Base-by-base conservation (phyloP, 2,888 invertebrate species). In the Cataglyphis altisquamis region DNA sequence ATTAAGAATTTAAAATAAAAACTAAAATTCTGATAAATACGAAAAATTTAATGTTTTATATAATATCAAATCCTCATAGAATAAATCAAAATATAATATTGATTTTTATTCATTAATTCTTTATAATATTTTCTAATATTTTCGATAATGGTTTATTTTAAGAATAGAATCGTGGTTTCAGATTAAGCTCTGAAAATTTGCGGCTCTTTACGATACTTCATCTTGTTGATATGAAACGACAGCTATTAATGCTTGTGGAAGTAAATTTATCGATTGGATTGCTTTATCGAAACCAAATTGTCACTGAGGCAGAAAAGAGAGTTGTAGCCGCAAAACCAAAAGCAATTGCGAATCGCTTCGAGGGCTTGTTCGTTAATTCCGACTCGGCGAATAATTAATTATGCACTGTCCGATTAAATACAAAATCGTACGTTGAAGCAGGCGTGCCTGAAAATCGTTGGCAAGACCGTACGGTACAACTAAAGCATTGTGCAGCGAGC, bases 341-440 rank as follows among this genome's bases (percentile, higher is more conserved):
- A 74, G 82, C 75, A 66, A 82, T 75, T 66, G 60, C 66, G 75
- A 67, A 67, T 60, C 66, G 48, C n/a, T 75, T 57, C 60, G 70
- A 66, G 29, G 60, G n/a, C 15, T n/a, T n/a, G 21, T 63, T 63
- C 48, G 68, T 78, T 78, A 83, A 83, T 85, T 83, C 78, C 78
- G 39, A 57, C 45, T 78, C 68, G 63, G 32, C 29, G 77, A 55
- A 78, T 78, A 83, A 85, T 85, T 83, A 85, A 85, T 85, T 83
- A 74, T 60, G 57, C 25, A 60, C 78, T 67, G 32, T 68, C 45
- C 72, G 78, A 80, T 80, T 80, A 70, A 72, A 80, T 70, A 70
- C 72, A 70, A 80, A 70, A 80, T 60, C 72, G 45, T 70, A 80
- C 45, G 78, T n/a, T 78, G 78, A 41, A 60, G 78, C 78, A 9